Evolutionary conservation across 2,888 invertebrate species (phyloP), one percentile per base, ranked within the genome.

Genomic region (Acleris emargana): DNA sequence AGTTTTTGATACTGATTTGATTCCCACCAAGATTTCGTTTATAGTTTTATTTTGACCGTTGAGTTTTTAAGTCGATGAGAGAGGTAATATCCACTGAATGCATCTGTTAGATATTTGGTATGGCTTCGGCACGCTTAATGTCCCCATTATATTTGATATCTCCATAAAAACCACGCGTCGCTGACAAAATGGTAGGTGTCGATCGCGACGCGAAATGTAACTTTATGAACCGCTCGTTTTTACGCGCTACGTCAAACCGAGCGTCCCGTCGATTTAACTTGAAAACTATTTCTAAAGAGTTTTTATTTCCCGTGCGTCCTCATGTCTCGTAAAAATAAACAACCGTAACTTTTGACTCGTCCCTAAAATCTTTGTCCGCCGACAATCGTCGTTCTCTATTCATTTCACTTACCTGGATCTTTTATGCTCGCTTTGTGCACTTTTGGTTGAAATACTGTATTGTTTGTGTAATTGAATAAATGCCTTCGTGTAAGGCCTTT

Each of bases 391-490:
- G 81, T 84, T 75, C 77, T 79, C 87, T 86, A 86, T 88, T 87
- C 90, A 86, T 79, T 67, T 70, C 80, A 76, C 81, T 80, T 89
- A 90, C 91, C 91, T 91, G 90, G 74, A 78, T 74, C 76, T 73
- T 82, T 79, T 82, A 79, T 81, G 70, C 72, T 69, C 77, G 71
- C 78, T 81, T 89, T 91, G 91, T 90, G 84, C 86, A 87, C 78
- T 89, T 90, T 81, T 85, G 87, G 85, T 80, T 82, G 81, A 83
- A 88, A 84, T 82, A 80, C 76, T 77, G 79, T 78, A 87, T 91
- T 91, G 90, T 91, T 83, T 81, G 81, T 79, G 75, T 92, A 92
- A 92, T 92, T 91, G 90, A 91, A 91, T 91, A 91, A 91, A 89
- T 88, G 85, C 84, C 80, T 83, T 82, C 79, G 76, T 82, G 81